Percentiles rank a stretch among this genome's conserved stretches.
Evolutionary conservation across 2,888 invertebrate species (phyloP).

Genomic region (Eulithis prunata): DNA sequence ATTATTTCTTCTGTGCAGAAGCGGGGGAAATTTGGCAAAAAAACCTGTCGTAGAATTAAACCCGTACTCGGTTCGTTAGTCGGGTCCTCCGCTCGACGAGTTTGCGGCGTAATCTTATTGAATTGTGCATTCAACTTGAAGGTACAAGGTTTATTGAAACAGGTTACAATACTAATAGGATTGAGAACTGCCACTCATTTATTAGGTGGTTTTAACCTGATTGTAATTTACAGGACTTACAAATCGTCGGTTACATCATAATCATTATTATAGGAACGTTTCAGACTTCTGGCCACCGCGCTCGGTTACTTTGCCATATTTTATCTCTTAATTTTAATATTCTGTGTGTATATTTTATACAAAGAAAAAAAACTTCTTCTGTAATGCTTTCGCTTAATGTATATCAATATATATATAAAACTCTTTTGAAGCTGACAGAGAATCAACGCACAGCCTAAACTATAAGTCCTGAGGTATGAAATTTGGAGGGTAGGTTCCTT

Average conservation of each 20-base stretch:
- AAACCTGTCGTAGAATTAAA: constrained; percentile 38
- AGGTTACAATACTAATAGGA: constrained; percentile 10
- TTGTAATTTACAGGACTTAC: background rate
- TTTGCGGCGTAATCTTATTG: constrained; percentile 30
- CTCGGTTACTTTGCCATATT: no score
- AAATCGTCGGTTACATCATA: background rate
- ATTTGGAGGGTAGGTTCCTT: no score
- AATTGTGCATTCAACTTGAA: constrained; percentile 26
- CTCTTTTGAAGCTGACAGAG: no score
- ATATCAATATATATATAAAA: no score
- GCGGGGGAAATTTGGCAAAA: constrained; percentile 34
- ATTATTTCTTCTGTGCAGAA: constrained; percentile 16
- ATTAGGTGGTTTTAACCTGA: background rate
- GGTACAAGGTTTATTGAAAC: constrained; percentile 23
- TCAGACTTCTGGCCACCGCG: no score
- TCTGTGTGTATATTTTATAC: no score
- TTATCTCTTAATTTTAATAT: no score
- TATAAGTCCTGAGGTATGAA: no score
- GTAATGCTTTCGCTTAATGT: no score
- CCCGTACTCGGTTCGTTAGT: constrained; percentile 37
- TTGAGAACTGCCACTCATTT: background rate
- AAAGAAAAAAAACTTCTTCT: no score
- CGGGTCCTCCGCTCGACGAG: constrained; percentile 7
- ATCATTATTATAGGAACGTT: no score
- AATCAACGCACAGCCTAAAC: no score